Base-by-base conservation (phyloP, 2,888 invertebrate species). In the Drosophila ustulata region DNA sequence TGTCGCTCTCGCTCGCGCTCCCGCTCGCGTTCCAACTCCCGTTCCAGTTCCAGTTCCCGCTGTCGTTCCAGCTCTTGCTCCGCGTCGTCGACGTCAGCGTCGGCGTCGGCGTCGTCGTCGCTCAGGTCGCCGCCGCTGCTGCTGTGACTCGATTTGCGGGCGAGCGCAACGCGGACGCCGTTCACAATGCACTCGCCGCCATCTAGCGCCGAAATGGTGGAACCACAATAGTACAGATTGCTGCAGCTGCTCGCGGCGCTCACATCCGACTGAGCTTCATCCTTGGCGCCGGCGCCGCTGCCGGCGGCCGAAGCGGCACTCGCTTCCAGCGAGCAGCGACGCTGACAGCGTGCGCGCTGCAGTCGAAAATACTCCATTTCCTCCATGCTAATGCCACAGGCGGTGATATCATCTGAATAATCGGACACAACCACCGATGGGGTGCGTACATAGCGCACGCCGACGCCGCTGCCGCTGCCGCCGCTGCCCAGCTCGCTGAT, bases 401-500 rank as follows among this genome's bases (percentile, higher is more conserved):
- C 93, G n/a, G 81, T 89, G 5, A 94, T 93, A 85, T 95, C 96
- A 87, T 97, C 97, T 0, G 96, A 96, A 89, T 97, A 97, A 91
- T 97, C 97, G 88, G 96, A 97, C 45, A 97, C 96, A 3, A 97
- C 96, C 49, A 97, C 97, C 61, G 97, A 97, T 0, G 97, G 97
- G 0, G 97, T 96, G 66, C 97, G 93, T 92, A 96, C 96, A 83
- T 95, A 96, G 4, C 95, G 92, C 61, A 93, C 93, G 88, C 81
- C 93, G 89, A 73, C 93, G 26, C 84, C 58, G 65, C 88, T 92
- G 89, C 78, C 93, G 11, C 74, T 93, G 23, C 84, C 58, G 66
- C 88, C 58, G 66, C 88, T 92, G 89, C 78, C 93, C 78, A 93
- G 92, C 59, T 93, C 93, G 13, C 93, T 94, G 49, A 89, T 66